Percentiles rank a stretch among this genome's conserved stretches.
Evolutionary conservation across 1,140 invertebrate species (phyloP).

Genomic region (Aleiodes sp.): DNA sequence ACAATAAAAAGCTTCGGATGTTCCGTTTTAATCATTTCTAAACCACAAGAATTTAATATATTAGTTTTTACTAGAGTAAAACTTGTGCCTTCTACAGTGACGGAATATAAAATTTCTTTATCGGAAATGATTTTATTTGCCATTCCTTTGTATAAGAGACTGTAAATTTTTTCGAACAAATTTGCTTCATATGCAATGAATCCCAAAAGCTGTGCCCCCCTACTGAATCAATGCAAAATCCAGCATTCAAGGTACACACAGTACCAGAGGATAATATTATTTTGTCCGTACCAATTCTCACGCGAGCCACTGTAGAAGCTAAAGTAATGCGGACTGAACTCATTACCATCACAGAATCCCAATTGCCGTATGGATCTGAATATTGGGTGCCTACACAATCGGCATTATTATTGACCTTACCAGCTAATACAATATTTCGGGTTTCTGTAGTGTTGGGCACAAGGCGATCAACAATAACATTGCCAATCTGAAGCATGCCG

Average conservation of each 20-base stretch:
- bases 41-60: background rate
- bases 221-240: background rate
- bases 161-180: background rate
- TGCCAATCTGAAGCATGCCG: background rate
- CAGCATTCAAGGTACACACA: too few relatives aligned
- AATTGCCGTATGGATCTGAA: background rate
- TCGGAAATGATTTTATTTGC: background rate
- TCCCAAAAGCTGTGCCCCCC: background rate
- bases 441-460: background rate
- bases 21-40: background rate
- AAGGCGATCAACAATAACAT: background rate
- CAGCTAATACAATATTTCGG: background rate
- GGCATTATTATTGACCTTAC: background rate
- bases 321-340: background rate
- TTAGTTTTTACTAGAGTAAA: background rate
- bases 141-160: background rate
- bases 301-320: background rate
- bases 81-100: background rate
- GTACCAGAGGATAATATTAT: background rate
- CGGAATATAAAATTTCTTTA: background rate
- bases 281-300: background rate
- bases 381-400: background rate
- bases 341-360: background rate
- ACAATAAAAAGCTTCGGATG: background rate
- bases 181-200: background rate